A percentile compares a stretch with the other conserved stretches of the same genome.
Conservation (phyloP, 2,113 vertebrate species). For the Globicephala melas region DNA sequence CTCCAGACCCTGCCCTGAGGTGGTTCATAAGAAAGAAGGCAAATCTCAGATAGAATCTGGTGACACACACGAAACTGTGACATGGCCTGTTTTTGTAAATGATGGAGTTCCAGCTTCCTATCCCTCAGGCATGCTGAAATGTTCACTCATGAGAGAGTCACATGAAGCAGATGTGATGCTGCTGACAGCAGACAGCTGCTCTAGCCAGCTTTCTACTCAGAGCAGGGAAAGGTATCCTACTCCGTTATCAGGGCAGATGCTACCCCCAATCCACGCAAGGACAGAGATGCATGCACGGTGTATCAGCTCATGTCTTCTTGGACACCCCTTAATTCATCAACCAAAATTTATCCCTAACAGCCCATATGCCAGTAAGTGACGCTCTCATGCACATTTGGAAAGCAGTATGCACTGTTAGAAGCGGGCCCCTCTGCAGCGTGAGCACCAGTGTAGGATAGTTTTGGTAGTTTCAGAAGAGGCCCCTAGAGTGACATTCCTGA, state of each 20-base stretch:
- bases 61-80: rapidly evolving
- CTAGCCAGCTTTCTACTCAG: neutral
- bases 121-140: neutral
- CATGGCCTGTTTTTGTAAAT: neutral
- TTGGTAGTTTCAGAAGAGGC: neutral
- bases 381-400: neutral
- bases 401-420: neutral
- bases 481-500: neutral
- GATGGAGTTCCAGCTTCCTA: neutral
- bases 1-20: neutral
- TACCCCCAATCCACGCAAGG: neutral
- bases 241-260: neutral
- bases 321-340: neutral
- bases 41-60: neutral
- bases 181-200: neutral
- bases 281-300: no score
- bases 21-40: neutral
- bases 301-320: neutral
- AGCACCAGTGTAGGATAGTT: neutral
- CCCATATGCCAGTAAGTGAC: rapidly evolving
- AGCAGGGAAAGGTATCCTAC: neutral
- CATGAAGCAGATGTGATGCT: neutral
- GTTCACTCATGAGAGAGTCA: neutral
- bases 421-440: neutral
- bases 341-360: neutral